Conservation (phyloP, 2,888 invertebrate genomes). For the Stegana nigrithorax region DNA sequence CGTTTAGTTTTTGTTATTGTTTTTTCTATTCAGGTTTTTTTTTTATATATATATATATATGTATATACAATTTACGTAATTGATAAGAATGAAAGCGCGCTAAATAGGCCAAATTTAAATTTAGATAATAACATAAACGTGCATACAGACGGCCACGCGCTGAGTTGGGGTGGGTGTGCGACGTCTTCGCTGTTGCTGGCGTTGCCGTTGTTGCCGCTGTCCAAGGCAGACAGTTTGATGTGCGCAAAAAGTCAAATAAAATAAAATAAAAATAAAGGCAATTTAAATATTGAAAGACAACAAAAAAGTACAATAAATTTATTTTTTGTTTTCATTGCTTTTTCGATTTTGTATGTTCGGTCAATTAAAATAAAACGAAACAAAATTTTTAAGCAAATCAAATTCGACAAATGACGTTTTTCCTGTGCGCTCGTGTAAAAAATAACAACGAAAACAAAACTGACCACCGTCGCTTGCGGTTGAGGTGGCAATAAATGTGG, state of each 20-base stretch:
- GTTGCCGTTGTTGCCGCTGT: neutral
- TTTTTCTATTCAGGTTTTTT: neutral
- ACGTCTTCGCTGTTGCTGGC: neutral
- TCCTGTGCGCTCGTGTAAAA: neutral
- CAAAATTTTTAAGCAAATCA: no score
- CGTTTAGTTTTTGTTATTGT: no score
- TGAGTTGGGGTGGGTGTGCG: neutral
- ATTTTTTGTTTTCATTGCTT: no score
- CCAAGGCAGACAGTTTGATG: neutral
- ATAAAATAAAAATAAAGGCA: no score
- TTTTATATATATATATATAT: neutral
- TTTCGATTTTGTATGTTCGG: no score
- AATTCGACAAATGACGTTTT: slow-evolving; percentile 10
- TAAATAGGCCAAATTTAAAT: slow-evolving; percentile 57
- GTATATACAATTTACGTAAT: slow-evolving; percentile 48
- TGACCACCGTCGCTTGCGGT: no score
- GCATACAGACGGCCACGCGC: neutral
- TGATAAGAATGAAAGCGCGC: slow-evolving; percentile 44
- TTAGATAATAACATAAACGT: slow-evolving; percentile 41
- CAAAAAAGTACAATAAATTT: no score
- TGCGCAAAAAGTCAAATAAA: no score
- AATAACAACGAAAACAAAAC: no score
- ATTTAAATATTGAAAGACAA: no score
- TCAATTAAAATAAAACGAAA: neutral
- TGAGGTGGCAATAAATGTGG: no score